phyloP scores from a whole-genome alignment of 2,888 invertebrate genomes.

The Hyppa rectilinea region DNA sequence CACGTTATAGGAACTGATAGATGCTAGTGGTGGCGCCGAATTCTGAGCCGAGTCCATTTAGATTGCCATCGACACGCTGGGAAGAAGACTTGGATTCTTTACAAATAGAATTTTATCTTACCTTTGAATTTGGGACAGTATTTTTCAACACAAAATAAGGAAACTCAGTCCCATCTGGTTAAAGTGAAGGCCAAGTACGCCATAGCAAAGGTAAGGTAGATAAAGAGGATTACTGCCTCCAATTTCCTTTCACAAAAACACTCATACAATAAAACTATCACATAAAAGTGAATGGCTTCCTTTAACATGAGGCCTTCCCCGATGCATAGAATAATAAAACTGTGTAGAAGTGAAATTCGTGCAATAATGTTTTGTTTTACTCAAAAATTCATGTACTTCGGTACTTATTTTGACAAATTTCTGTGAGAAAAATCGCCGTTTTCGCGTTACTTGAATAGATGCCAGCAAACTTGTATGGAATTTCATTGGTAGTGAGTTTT shows the following conservation, averaged over 20 bases:
- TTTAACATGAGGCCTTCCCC: slow-evolving; percentile 33
- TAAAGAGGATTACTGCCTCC: slow-evolving; percentile 45
- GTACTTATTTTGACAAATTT: no score
- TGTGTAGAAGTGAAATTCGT: slow-evolving; percentile 2
- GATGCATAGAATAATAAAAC: slow-evolving; percentile 29
- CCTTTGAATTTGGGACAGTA: not conserved
- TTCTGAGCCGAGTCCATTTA: no score
- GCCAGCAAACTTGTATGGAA: no score
- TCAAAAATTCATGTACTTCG: no score
- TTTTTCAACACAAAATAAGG: not conserved
- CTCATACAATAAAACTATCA: slow-evolving; percentile 53
- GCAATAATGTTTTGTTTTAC: not conserved
- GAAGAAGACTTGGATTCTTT: no score
- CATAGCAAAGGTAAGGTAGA: slow-evolving; percentile 34
- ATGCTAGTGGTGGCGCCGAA: no score
- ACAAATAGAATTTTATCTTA: no score
- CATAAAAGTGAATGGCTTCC: slow-evolving; percentile 43
- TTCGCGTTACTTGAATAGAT: no score
- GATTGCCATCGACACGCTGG: no score
- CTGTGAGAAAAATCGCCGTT: no score
- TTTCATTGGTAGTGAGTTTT: no score
- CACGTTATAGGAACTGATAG: no score
- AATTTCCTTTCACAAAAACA: slow-evolving; percentile 45
- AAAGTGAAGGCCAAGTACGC: slow-evolving; percentile 13
- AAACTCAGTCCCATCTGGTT: slow-evolving; percentile 31